Evolutionary conservation across 2,888 invertebrate genomes (phyloP).

Genomic region (Eristalinus sepulchralis): DNA sequence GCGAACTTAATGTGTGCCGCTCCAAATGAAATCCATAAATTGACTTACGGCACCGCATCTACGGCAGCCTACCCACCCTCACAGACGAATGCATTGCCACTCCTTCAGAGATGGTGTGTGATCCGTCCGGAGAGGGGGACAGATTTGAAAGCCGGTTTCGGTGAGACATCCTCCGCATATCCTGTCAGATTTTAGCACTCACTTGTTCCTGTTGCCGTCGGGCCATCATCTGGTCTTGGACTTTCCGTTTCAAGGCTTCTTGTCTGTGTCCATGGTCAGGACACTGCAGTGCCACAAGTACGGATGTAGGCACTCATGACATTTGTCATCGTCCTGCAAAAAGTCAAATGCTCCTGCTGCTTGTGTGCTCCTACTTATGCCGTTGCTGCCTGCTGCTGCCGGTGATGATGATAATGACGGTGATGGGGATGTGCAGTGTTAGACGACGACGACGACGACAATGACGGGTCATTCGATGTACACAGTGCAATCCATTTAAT

Average conservation of each 20-base stretch:
- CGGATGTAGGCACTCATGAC: conserved; percentile 15
- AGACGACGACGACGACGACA: neutral
- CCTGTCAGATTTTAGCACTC: conserved; percentile 27
- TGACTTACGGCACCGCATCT: conserved; percentile 58
- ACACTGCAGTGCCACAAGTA: conserved; percentile 14
- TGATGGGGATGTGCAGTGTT: conserved; percentile 24
- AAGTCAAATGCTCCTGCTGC: neutral
- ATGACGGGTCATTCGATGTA: conserved; percentile 45
- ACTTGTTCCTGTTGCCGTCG: conserved; percentile 25
- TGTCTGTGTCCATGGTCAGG: conserved; percentile 31
- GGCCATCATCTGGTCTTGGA: conserved; percentile 42
- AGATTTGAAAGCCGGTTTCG: neutral
- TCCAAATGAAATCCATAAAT: conserved; percentile 73
- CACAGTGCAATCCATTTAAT: conserved; percentile 37
- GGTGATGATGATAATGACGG: conserved; percentile 9
- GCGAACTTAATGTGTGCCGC: conserved; percentile 64
- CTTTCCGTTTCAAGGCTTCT: conserved; percentile 30
- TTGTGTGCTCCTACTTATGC: neutral
- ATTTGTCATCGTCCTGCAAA: conserved; percentile 21
- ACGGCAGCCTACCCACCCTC: neutral
- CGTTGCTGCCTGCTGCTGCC: neutral
- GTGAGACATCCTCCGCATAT: conserved; percentile 36
- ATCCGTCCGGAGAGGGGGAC: conserved; percentile 1
- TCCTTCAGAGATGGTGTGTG: conserved; percentile 12
- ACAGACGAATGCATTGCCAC: neutral